Conservation (phyloP, 2,888 invertebrate genomes). For the Megaustenia siamemsis region DNA sequence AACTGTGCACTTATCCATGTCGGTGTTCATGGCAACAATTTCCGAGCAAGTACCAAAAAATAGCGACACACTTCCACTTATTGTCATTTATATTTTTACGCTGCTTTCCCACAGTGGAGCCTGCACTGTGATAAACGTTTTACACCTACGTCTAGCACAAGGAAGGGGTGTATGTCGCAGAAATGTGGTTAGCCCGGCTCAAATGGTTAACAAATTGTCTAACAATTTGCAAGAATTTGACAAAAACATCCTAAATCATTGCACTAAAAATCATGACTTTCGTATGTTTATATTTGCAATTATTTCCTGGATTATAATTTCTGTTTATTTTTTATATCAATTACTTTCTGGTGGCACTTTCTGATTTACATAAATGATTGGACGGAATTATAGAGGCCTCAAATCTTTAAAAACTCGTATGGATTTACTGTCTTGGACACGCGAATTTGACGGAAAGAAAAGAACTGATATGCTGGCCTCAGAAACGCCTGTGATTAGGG, state of each 20-base stretch:
- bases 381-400: no score
- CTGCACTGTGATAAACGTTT: constrained; percentile 6
- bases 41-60: constrained; percentile 29
- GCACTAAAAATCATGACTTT: not conserved
- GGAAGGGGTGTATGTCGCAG: not conserved
- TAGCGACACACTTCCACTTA: constrained; percentile 34
- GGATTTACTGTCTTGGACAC: no score
- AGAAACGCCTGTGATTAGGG: no score
- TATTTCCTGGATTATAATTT: not conserved
- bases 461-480: no score
- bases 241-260: not conserved
- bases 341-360: no score
- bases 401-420: no score
- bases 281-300: not conserved
- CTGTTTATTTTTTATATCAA: not conserved
- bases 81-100: constrained; percentile 24
- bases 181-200: not conserved
- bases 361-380: no score
- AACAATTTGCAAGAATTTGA: not conserved
- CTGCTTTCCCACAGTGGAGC: constrained; percentile 19
- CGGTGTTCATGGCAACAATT: constrained; percentile 31
- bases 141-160: constrained; percentile 17
- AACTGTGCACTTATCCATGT: constrained; percentile 37
- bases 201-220: not conserved
- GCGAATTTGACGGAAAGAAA: no score